Evolutionary conservation across 2,888 invertebrate species (phyloP).

Genomic region (Cacoxenus indagator): DNA sequence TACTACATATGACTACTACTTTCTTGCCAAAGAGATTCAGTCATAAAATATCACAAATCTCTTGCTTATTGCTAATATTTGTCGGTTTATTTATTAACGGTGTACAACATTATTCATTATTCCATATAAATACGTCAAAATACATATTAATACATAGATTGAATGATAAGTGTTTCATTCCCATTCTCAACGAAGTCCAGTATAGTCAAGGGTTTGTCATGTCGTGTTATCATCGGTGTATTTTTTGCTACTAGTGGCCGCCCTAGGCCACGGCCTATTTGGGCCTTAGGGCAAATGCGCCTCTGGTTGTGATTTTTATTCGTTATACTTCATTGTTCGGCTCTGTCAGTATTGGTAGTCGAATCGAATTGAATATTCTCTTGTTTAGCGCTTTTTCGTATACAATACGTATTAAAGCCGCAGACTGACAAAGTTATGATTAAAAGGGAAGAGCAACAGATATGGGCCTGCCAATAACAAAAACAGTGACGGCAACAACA

Average conservation of each 20-base stretch:
- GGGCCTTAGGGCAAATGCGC: slow-evolving; percentile 38
- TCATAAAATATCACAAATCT: too few species aligned
- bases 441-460: not conserved
- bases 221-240: not conserved
- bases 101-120: too few species aligned
- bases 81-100: too few species aligned
- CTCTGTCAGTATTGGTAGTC: not conserved
- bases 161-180: too few species aligned
- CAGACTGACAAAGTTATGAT: not conserved
- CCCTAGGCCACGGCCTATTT: too few species aligned
- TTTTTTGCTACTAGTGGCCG: slow-evolving; percentile 18
- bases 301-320: slow-evolving; percentile 12
- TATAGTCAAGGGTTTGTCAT: too few species aligned
- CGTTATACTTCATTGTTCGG: slow-evolving; percentile 5
- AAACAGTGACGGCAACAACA: not conserved
- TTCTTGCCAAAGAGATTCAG: too few species aligned
- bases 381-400: not conserved
- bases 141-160: too few species aligned
- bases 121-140: too few species aligned
- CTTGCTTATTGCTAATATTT: too few species aligned
- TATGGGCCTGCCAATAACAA: not conserved
- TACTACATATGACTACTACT: too few species aligned
- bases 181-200: too few species aligned
- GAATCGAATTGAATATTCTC: not conserved
- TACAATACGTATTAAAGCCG: not conserved